A percentile compares a stretch with the other conserved stretches of the same genome.
phyloP scores from a whole-genome alignment of 2,888 invertebrate species.

The Caenorhabditis japonica region DNA sequence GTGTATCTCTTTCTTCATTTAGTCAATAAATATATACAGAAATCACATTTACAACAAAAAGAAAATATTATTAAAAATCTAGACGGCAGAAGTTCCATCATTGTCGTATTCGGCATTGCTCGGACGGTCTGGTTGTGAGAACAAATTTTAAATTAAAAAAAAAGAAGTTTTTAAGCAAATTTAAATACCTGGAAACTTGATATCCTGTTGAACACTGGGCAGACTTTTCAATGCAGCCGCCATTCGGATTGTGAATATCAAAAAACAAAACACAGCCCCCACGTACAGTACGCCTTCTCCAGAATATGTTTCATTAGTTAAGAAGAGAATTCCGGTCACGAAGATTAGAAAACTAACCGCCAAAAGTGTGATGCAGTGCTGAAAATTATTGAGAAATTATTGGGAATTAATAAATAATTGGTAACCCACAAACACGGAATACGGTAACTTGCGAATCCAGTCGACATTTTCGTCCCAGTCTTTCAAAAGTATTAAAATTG shows the following conservation, averaged over 20 bases:
- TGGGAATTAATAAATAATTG: background rate
- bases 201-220: slow-evolving; percentile 9
- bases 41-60: no score
- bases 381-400: no score
- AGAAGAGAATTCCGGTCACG: slow-evolving; percentile 18
- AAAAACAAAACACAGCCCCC: slow-evolving; percentile 27
- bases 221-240: slow-evolving; percentile 9
- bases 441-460: slow-evolving; percentile 18
- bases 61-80: background rate
- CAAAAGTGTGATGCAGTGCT: slow-evolving; percentile 10
- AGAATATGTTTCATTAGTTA: slow-evolving; percentile 14
- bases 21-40: no score
- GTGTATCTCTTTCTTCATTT: no score
- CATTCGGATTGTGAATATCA: slow-evolving; percentile 20
- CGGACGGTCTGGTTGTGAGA: slow-evolving; percentile 38
- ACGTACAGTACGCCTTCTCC: slow-evolving; percentile 21
- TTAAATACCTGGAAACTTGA: slow-evolving; percentile 14
- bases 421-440: slow-evolving; percentile 11
- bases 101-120: slow-evolving; percentile 32
- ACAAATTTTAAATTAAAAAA: no score
- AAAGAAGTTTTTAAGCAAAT: no score
- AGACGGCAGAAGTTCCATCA: slow-evolving; percentile 31
- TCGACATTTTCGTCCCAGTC: slow-evolving; percentile 39
- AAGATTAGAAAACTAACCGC: slow-evolving; percentile 17
- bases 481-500: slow-evolving; percentile 21